Evolutionary conservation across 2,888 invertebrate species (phyloP).

Genomic region (Melieria picta): DNA sequence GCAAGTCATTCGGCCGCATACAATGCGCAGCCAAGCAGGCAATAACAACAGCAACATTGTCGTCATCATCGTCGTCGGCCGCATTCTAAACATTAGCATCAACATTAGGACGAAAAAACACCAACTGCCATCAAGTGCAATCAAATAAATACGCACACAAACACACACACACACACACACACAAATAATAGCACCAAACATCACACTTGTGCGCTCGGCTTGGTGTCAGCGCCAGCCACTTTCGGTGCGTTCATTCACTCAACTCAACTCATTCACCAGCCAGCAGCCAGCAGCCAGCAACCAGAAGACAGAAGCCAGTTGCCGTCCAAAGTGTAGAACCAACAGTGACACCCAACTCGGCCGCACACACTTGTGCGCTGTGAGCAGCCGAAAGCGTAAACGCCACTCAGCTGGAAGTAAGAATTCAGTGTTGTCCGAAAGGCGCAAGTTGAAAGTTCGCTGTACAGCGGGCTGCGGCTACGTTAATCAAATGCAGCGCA

Average conservation of each 20-base stretch:
- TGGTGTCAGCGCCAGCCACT: neutral
- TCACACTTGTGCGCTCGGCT: no score
- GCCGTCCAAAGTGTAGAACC: slow-evolving; percentile 7
- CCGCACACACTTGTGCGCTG: no score
- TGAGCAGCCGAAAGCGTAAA: neutral
- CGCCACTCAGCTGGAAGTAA: neutral
- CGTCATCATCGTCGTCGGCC: no score
- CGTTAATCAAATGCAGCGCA: no score
- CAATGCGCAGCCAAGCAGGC: no score
- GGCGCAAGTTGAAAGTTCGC: slow-evolving; percentile 18
- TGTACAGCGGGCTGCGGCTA: neutral
- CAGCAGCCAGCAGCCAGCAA: neutral
- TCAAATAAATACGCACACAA: neutral
- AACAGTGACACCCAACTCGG: neutral
- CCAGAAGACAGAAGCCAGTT: neutral
- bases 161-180: neutral
- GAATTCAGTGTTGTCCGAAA: slow-evolving; percentile 19
- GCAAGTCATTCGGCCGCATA: no score
- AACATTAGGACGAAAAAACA: no score
- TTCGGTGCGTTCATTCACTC: neutral
- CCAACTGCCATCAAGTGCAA: no score
- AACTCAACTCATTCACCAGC: neutral
- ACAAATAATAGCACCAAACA: no score
- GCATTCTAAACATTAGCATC: no score
- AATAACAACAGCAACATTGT: no score